Base-by-base conservation (phyloP, 2,888 invertebrate genomes). In the Drosophila niveifrons region DNA sequence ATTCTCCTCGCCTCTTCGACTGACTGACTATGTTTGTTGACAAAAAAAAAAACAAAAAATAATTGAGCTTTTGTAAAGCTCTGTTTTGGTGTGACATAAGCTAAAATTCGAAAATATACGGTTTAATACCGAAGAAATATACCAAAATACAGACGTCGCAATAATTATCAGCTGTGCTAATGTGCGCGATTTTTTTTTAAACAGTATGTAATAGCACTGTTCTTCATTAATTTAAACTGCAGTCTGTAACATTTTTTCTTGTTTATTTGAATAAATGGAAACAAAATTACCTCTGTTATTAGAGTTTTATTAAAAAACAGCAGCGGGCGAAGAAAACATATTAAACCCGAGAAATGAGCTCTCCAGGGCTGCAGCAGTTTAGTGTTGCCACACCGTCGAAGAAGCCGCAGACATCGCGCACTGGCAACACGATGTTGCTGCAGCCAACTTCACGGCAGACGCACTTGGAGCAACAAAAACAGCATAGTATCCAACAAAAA, bases 381-480 rank as follows among this genome's bases (percentile, higher is more conserved):
- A 48, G 41, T 3, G 77, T 7, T 71, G 47, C 77, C 77, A 67
- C 2, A 57, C 44, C 23, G 41, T 11, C 36, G 1, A 36, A 39
- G 31, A 34, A 11, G 13, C 10, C 17, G 39, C 36, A 36, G 28
- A 43, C 17, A 39, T 51, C 62, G 3, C 3, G 3, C 36, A 65
- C 41, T 66, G 65, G 65, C 31, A 63, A 9, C 41, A 9, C 44
- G 28, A 0, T 0, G 0, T 11, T 10, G 18, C 11, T 28, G 84
- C 87, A 73, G 64, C 89, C 69, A 84, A 84, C 83, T 87, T 83
- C 70, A 69, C 58, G 70, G 10, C 9, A 77, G 87, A 83, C 81
- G 84, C 87, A 88, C 66, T 69, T 51, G 62, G 78, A 88, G 83
- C 81, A 88, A 36, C 36, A 36, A 36, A 88, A 83, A 88, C 75